phyloP scores from a whole-genome alignment of 1,140 invertebrate genomes.

The Parapsyche elsis region DNA sequence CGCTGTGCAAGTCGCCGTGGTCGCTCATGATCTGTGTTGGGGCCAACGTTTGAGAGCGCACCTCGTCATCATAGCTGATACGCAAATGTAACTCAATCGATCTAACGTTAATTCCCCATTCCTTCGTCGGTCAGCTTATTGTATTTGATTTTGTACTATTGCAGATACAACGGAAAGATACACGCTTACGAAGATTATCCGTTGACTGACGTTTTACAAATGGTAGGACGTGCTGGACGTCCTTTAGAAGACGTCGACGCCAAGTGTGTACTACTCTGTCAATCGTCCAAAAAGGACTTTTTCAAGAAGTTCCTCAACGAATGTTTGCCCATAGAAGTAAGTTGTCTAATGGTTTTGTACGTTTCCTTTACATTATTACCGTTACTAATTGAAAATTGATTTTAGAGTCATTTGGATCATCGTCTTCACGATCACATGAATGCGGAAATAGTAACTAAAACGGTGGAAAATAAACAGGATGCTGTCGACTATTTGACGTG shows the following conservation, averaged over 20 bases:
- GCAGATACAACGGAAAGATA: slow-evolving; percentile 92
- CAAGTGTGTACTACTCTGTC: slow-evolving; percentile 97
- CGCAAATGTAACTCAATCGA: slow-evolving; percentile 72
- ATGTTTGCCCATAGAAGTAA: slow-evolving; percentile 93
- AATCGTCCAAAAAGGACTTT: slow-evolving; percentile 97
- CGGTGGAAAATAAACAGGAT: slow-evolving; percentile 99
- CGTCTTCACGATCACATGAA: slow-evolving; percentile 99
- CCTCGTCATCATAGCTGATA: slow-evolving; percentile 97
- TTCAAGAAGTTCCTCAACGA: slow-evolving; percentile 99
- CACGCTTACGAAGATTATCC: slow-evolving; percentile 97
- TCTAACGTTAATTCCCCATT: neutral
- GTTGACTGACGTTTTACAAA: slow-evolving; percentile 96
- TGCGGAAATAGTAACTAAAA: slow-evolving; percentile 99
- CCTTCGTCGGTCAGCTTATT: neutral
- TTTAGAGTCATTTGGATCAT: slow-evolving; percentile 92
- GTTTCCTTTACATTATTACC: neutral
- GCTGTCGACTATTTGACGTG: slow-evolving; percentile 99
- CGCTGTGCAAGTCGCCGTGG: slow-evolving; percentile 94
- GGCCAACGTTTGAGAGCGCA: slow-evolving; percentile 88
- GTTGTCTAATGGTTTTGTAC: neutral
- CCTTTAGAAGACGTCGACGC: slow-evolving; percentile 93
- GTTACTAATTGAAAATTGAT: slow-evolving; percentile 30
- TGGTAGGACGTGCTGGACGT: slow-evolving; percentile 93
- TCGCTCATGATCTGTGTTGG: slow-evolving; percentile 92
- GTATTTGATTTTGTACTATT: slow-evolving; percentile 53